A percentile compares a stretch with the other conserved stretches of the same genome.
Evolutionary conservation across 2,113 vertebrate species (phyloP).

Genomic region (Bubo bubo): DNA sequence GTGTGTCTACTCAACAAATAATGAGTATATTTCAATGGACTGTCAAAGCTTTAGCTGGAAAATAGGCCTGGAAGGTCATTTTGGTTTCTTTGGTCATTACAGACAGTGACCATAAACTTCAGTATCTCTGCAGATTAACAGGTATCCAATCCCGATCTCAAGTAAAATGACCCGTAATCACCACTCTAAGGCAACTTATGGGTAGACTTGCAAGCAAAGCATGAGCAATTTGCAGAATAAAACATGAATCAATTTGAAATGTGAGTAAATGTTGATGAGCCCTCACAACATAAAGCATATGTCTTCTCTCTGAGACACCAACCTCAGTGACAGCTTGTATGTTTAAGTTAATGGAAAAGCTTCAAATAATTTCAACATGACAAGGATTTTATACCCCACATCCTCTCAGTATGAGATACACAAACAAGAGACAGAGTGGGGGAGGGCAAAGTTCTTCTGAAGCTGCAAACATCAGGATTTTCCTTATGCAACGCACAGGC

Average conservation of each 20-base stretch:
- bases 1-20: accelerated
- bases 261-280: neutral
- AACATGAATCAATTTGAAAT: neutral
- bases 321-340: neutral
- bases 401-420: neutral
- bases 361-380: neutral
- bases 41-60: neutral
- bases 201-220: neutral
- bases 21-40: neutral
- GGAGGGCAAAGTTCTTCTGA: neutral
- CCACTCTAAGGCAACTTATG: neutral
- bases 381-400: neutral
- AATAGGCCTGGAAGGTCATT: neutral
- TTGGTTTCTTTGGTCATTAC: neutral
- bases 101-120: neutral
- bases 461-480: neutral
- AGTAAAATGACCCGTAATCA: neutral
- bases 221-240: neutral
- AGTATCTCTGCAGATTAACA: neutral
- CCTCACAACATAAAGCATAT: neutral
- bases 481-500: neutral
- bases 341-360: neutral
- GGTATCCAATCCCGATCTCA: neutral
- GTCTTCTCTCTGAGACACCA: neutral
- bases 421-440: accelerated